Percentiles rank a stretch among this genome's conserved stretches.
phyloP scores from a whole-genome alignment of 2,888 invertebrate species.

The Rotaria macrura region DNA sequence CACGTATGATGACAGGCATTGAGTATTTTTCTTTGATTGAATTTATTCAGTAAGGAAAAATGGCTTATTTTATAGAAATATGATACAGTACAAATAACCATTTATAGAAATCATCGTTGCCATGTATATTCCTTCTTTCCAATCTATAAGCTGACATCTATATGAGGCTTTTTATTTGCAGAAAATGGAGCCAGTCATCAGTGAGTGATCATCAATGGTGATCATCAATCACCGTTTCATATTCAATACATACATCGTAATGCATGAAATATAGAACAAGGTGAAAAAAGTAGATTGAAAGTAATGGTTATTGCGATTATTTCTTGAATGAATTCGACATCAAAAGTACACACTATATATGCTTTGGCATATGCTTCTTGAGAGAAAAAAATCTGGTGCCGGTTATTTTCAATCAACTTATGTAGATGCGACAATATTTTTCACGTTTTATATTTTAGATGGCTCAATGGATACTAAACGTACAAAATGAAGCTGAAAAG shows the following conservation, averaged over 20 bases:
- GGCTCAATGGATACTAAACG: not conserved
- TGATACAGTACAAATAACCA: not conserved
- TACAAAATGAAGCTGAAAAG: not conserved
- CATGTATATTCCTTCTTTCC: not conserved
- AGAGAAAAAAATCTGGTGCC: too few species aligned
- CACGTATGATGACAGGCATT: slow-evolving; percentile 57
- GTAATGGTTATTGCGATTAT: not conserved
- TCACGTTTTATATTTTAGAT: not conserved
- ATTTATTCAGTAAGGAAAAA: not conserved
- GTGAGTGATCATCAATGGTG: not conserved
- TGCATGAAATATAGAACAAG: not conserved
- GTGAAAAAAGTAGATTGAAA: too few species aligned
- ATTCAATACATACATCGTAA: not conserved
- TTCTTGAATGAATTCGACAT: not conserved
- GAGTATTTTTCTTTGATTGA: not conserved
- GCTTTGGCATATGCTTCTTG: too few species aligned
- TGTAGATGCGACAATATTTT: too few species aligned
- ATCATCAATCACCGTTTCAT: too few species aligned
- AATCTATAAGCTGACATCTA: not conserved
- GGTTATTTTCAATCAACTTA: too few species aligned
- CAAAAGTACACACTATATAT: too few species aligned
- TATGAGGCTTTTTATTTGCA: not conserved
- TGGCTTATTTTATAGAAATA: too few species aligned
- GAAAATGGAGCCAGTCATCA: not conserved
- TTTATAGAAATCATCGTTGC: not conserved